Percentiles rank a stretch among this genome's conserved stretches.
Evolutionary conservation across 2,888 invertebrate genomes (phyloP).

Genomic region (Himalopsyche kuldschensis): DNA sequence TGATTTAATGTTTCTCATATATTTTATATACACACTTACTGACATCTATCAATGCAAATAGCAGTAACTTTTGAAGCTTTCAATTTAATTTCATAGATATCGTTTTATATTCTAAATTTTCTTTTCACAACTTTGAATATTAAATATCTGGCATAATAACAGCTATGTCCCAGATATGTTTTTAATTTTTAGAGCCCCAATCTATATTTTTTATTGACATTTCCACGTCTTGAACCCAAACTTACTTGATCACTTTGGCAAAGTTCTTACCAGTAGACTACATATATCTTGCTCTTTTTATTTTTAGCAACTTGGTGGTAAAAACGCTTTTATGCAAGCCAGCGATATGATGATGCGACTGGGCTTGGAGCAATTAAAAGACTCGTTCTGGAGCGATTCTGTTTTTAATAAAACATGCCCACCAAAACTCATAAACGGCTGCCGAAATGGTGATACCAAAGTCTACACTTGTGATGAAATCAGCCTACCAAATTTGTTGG

Average conservation of each 20-base stretch:
- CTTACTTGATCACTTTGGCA: too few species aligned
- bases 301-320: slow-evolving; percentile 55
- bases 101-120: too few species aligned
- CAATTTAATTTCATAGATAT: slow-evolving; percentile 7
- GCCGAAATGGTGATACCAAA: slow-evolving; percentile 52
- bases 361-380: slow-evolving; percentile 53
- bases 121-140: too few species aligned
- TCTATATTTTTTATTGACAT: too few species aligned
- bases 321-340: slow-evolving; percentile 55
- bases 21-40: not conserved
- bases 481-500: slow-evolving; percentile 56
- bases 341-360: slow-evolving; percentile 52
- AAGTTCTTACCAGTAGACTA: too few species aligned
- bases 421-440: slow-evolving; percentile 55
- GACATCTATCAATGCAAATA: not conserved
- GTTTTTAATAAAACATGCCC: slow-evolving; percentile 55
- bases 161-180: too few species aligned
- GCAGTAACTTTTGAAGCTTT: not conserved
- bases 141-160: too few species aligned
- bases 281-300: slow-evolving; percentile 12
- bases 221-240: too few species aligned
- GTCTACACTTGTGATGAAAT: slow-evolving; percentile 58
- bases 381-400: slow-evolving; percentile 55
- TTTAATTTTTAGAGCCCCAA: too few species aligned
- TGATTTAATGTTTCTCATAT: too few species aligned